Percentiles rank a stretch among this genome's conserved stretches.
Conservation (phyloP, 2,888 invertebrate genomes). For the Drosophila prostipennis region DNA sequence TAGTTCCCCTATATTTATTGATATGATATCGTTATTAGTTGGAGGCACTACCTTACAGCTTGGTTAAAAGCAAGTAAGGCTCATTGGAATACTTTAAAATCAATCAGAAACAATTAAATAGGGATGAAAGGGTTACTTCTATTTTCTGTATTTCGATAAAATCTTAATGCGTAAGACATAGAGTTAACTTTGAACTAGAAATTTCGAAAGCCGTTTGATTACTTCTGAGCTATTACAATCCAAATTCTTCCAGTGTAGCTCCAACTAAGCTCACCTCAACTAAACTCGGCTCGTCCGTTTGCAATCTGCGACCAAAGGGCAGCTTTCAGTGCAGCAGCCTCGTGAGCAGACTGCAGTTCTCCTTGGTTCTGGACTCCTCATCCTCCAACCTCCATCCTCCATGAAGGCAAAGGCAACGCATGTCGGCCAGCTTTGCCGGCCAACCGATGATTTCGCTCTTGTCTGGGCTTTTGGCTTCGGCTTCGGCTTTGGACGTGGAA, state of each 20-base stretch:
- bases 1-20: too few species aligned
- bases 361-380: constrained; percentile 8
- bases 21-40: too few species aligned
- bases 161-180: too few species aligned
- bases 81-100: too few species aligned
- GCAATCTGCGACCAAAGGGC: constrained; percentile 34
- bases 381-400: constrained; percentile 18
- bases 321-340: constrained; percentile 24
- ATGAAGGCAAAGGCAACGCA: constrained; percentile 25
- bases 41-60: too few species aligned
- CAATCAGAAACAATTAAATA: too few species aligned
- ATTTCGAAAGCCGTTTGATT: too few species aligned
- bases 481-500: constrained; percentile 15
- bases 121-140: too few species aligned
- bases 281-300: constrained; percentile 11
- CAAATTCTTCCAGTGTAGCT: constrained; percentile 7
- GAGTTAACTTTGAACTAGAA: too few species aligned
- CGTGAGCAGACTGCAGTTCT: constrained; percentile 31
- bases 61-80: too few species aligned
- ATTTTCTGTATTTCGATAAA: too few species aligned
- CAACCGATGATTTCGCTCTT: constrained; percentile 9
- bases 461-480: constrained; percentile 4
- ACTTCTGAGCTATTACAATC: too few species aligned
- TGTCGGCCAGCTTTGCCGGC: constrained; percentile 13
- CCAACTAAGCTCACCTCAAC: neutral